Percentiles rank a stretch among this genome's conserved stretches.
Evolutionary conservation across 2,888 invertebrate genomes (phyloP).

Genomic region (Kuschelorhynchus macadamiae): DNA sequence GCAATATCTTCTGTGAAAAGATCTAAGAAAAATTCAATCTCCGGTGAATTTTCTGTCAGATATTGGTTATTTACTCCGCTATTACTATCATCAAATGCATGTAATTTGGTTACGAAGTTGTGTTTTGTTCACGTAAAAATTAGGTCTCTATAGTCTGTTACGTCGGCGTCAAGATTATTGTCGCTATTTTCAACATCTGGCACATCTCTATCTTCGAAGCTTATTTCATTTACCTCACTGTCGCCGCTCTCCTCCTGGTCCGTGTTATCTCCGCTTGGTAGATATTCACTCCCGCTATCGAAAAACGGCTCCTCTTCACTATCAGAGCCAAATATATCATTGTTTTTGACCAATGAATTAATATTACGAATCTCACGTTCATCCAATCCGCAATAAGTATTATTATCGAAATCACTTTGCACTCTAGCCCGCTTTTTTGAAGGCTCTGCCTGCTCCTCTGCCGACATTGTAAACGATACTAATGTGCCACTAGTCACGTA

Average conservation of each 20-base stretch:
- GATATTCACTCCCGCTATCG: constrained; percentile 16
- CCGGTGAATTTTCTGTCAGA: not conserved
- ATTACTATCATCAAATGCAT: constrained; percentile 12
- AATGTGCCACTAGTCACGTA: no score
- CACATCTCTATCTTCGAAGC: no score
- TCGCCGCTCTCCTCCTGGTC: no score
- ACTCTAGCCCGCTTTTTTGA: constrained; percentile 1
- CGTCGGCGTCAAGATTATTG: no score
- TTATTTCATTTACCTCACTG: no score
- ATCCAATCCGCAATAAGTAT: constrained; percentile 14
- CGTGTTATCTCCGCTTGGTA: no score
- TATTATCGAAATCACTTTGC: constrained; percentile 4
- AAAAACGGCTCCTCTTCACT: constrained; percentile 17
- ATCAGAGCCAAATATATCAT: no score
- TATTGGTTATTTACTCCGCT: constrained; percentile 1
- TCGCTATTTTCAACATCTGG: no score
- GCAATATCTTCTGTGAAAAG: constrained; percentile 1
- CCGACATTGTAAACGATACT: constrained; percentile 1
- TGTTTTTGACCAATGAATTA: no score
- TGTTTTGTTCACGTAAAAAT: no score
- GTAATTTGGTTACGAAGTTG: not conserved
- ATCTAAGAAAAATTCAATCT: not conserved
- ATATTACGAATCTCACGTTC: not conserved
- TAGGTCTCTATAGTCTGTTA: no score
- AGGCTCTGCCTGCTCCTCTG: constrained; percentile 7